Conservation (phyloP, 2,888 invertebrate genomes). For the Diarsia dahlii region DNA sequence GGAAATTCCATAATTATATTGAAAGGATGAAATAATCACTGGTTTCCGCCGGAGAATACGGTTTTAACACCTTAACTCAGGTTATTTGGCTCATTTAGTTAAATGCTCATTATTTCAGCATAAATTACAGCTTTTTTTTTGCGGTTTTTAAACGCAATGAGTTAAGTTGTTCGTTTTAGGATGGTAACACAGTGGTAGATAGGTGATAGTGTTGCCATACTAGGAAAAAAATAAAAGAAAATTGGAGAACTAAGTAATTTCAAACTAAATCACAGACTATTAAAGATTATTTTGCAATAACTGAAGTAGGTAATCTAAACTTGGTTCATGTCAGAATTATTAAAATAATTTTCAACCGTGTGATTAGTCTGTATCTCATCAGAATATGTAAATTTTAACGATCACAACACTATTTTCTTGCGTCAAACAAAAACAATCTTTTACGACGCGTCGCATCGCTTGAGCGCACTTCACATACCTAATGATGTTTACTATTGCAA, state of each 20-base stretch:
- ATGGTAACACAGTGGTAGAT: constrained; percentile 7
- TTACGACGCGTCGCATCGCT: constrained; percentile 57
- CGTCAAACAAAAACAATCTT: constrained; percentile 54
- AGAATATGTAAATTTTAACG: constrained; percentile 65
- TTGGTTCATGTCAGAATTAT: constrained; percentile 35
- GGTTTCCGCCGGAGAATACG: constrained; percentile 42
- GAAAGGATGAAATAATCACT: constrained; percentile 48
- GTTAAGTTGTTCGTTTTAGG: constrained; percentile 20
- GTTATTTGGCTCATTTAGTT: constrained; percentile 44
- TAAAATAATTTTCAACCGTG: constrained; percentile 52
- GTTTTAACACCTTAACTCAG: constrained; percentile 46
- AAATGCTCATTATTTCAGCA: constrained; percentile 51
- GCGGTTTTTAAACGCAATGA: constrained; percentile 31
- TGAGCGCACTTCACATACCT: constrained; percentile 52
- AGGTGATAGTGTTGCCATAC: constrained; percentile 4
- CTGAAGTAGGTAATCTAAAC: constrained; percentile 16
- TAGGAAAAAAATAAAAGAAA: not conserved
- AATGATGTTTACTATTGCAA: constrained; percentile 63
- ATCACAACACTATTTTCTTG: constrained; percentile 56
- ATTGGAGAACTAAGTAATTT: not conserved
- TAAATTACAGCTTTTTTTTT: constrained; percentile 55
- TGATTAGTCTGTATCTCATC: constrained; percentile 58
- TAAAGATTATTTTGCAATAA: constrained; percentile 12
- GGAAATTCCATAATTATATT: constrained; percentile 56
- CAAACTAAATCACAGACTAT: not conserved